phyloP scores from a whole-genome alignment of 2,888 invertebrate species.

The Teleogryllus oceanicus region DNA sequence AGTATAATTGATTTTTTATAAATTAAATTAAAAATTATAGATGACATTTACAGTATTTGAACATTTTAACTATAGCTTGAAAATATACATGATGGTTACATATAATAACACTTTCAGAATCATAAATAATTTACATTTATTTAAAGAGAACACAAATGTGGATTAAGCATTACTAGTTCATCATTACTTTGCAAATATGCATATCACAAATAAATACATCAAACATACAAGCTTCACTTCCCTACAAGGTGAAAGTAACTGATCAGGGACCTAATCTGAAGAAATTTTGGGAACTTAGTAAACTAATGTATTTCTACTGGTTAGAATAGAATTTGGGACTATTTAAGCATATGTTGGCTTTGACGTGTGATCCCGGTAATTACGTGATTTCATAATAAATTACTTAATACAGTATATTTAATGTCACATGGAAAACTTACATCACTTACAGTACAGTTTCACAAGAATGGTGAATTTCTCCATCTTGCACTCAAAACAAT shows the following conservation, averaged over 20 bases:
- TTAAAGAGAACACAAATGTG: conserved; percentile 34
- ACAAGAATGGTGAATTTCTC: not conserved
- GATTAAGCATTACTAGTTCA: conserved; percentile 26
- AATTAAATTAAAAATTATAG: conserved; percentile 30
- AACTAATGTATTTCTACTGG: not conserved
- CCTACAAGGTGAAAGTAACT: not conserved
- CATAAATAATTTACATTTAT: conserved; percentile 29
- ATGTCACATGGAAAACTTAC: conserved; percentile 18
- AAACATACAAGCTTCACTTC: conserved; percentile 25
- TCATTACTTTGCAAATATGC: conserved; percentile 31
- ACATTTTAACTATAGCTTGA: conserved; percentile 25
- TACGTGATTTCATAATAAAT: not conserved
- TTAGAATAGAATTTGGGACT: not conserved
- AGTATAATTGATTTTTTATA: conserved; percentile 27
- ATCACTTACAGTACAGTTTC: not conserved
- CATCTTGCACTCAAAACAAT: conserved; percentile 11
- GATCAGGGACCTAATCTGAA: not conserved
- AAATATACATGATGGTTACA: conserved; percentile 27
- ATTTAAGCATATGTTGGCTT: not conserved
- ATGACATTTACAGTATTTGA: conserved; percentile 32
- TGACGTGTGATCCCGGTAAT: conserved; percentile 2
- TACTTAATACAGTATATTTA: not conserved
- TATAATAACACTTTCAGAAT: conserved; percentile 21
- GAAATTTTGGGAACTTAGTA: conserved; percentile 5
- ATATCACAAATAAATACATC: conserved; percentile 36